Evolutionary conservation across 2,113 vertebrate species (phyloP), one percentile per base, ranked within the genome.

Genomic region (Eurystomus gularis): DNA sequence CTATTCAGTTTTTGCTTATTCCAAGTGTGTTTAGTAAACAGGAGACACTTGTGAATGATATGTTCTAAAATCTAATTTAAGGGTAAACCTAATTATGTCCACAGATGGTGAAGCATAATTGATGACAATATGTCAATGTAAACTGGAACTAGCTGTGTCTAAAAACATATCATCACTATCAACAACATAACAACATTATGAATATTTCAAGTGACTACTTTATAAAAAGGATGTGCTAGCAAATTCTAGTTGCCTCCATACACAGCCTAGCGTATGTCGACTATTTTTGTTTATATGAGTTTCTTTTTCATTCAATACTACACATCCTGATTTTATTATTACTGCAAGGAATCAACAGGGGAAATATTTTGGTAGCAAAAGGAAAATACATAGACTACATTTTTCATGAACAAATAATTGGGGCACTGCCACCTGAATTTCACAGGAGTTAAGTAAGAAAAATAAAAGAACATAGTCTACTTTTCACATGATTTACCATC

Each of bases 61-160:
- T 79, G 91, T 96, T 94, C 66, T 96, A 94, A 98, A 97, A 98
- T 96, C 89, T 96, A 96, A 97, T 97, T 95, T 97, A 98, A 97
- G 97, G 58, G 51, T 97, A 96, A 98, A 97, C 79, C 97, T 98
- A 98, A 98, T 98, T 98, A 98, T 85, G 82, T 82, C 76, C 96
- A 97, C 98, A 98, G 97, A 98, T 98, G 97, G 97, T 96, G 73
- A 96, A 97, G 71, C 93, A 94, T 97, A 98, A 98, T 96, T 98
- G 96, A 97, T 98, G 94, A 96, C 94, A 96, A 94, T 94, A 95
- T 95, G 92, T 96, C 97, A 97, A 54, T 95, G 90, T 95, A 97
- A 98, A 96, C 93, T 97, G 92, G 89, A 97, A 97, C 89, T 97
- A 94, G 92, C 83, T 97, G 82, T 97, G 96, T 97, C 69, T 98